Base-by-base conservation (phyloP, 2,797 vertebrate species). In the Helostoma temminkii region DNA sequence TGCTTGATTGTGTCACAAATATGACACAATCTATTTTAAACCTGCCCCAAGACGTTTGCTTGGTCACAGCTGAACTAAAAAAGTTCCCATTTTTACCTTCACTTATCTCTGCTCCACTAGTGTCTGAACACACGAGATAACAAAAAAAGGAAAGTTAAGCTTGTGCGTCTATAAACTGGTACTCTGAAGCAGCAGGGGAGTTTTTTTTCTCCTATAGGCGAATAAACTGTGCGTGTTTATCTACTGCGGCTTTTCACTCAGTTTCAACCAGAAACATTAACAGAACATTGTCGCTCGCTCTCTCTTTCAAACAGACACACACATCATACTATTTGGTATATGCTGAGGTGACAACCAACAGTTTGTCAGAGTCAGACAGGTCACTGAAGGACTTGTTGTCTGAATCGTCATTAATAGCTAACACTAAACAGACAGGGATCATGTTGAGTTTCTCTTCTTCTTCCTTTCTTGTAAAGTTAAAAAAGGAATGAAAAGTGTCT, bases 401-500 rank as follows among this genome's bases (percentile, higher is more conserved):
- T 47, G 89, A 89, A 74, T 75, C 92, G 10, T 95, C 94, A 94
- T 94, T 59, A 56, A 78, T 3, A 88, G 76, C 89, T 71, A 71
- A 64, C 65, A 70, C 32, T 12, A 41, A 74, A 71, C 74, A 82
- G 74, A 64, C 63, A 62, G 53, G 68, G 30, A 76, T 36, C 0
- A 12, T 24, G 64, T 16, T 5, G 56, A 65, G n/a, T n/a, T 6
- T 9, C n/a, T n/a, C n/a, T n/a, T n/a, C n/a, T n/a, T n/a, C n/a
- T n/a, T n/a, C n/a, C 16, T 37, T 26, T 18, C 42, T 19, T 41
- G 15, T 14, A 45, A 36, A 45, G 26, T 4, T 3, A 6, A 16
- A 24, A 34, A 34, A 48, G 4, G 18, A 47, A 34, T 47, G 2
- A 21, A 66, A 46, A 6, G 9, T 18, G 22, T 9, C 41, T 1